Conservation (phyloP, 2,888 invertebrate genomes). For the Nowickia ferox region DNA sequence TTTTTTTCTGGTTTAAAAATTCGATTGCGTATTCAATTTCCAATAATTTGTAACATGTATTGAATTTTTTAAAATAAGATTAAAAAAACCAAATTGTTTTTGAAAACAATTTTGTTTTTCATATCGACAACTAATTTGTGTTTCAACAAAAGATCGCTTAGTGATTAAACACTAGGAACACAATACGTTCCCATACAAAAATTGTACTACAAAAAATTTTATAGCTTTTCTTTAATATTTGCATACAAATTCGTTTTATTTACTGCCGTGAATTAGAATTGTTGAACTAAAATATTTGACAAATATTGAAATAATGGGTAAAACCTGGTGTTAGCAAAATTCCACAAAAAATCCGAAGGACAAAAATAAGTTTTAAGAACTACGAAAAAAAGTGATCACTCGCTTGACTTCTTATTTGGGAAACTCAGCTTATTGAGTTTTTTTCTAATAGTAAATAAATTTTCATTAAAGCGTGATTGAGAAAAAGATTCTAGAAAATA, state of each 20-base stretch:
- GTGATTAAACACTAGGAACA: conserved; percentile 6
- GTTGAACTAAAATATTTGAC: conserved; percentile 19
- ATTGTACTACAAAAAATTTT: conserved; percentile 26
- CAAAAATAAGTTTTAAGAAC: not conserved
- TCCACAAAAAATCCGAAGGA: conserved; percentile 27
- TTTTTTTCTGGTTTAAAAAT: conserved; percentile 4
- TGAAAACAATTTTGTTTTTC: not conserved
- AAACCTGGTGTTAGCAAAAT: conserved; percentile 33
- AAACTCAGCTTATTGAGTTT: no score
- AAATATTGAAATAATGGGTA: conserved; percentile 12
- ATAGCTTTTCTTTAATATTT: conserved; percentile 34
- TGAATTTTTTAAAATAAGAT: conserved; percentile 50
- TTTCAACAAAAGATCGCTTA: not conserved
- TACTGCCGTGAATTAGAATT: conserved; percentile 37
- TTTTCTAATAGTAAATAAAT: no score
- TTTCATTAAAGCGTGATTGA: no score
- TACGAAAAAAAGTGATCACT: no score
- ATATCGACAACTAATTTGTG: conserved; percentile 12
- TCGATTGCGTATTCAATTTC: conserved; percentile 42
- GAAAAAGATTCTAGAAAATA: no score
- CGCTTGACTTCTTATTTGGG: no score
- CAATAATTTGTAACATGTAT: conserved; percentile 64
- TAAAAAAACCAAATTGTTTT: not conserved
- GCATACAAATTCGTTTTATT: conserved; percentile 42
- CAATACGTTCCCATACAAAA: not conserved